Evolutionary conservation across 2,888 invertebrate genomes (phyloP).

Genomic region (Nomada goodeniana): DNA sequence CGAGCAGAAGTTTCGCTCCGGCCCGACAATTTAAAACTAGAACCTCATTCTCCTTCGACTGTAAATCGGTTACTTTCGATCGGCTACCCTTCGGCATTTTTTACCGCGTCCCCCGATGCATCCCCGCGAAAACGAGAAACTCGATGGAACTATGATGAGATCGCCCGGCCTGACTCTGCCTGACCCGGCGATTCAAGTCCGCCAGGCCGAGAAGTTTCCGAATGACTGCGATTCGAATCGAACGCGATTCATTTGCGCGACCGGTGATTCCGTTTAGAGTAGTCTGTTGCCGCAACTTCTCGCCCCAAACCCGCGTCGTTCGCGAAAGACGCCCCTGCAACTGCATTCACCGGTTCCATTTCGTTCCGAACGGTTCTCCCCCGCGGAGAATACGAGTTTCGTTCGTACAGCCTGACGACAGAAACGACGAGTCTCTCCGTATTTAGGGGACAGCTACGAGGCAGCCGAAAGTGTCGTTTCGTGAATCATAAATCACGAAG

Average conservation of each 20-base stretch:
- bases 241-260: slow-evolving; percentile 25
- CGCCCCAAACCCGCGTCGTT: no score
- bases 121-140: slow-evolving; percentile 1
- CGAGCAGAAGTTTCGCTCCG: slow-evolving; percentile 11
- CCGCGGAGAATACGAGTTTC: background rate
- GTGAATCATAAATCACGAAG: slow-evolving; percentile 29
- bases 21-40: slow-evolving; percentile 13
- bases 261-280: slow-evolving; percentile 16
- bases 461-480: background rate
- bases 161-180: background rate
- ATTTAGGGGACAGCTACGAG: background rate
- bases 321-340: no score
- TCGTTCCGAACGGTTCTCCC: slow-evolving; percentile 5
- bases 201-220: slow-evolving; percentile 36
- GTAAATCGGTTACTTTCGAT: slow-evolving; percentile 32
- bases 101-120: slow-evolving; percentile 18
- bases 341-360: background rate
- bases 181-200: slow-evolving; percentile 10
- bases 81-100: slow-evolving; percentile 18
- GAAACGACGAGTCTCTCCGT: slow-evolving; percentile 9
- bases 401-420: background rate
- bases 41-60: slow-evolving; percentile 6
- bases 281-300: slow-evolving; percentile 18
- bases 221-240: slow-evolving; percentile 28
- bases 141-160: slow-evolving; percentile 29